Evolutionary conservation across 2,888 invertebrate species (phyloP), one percentile per base, ranked within the genome.

Genomic region (Homarus gammarus): DNA sequence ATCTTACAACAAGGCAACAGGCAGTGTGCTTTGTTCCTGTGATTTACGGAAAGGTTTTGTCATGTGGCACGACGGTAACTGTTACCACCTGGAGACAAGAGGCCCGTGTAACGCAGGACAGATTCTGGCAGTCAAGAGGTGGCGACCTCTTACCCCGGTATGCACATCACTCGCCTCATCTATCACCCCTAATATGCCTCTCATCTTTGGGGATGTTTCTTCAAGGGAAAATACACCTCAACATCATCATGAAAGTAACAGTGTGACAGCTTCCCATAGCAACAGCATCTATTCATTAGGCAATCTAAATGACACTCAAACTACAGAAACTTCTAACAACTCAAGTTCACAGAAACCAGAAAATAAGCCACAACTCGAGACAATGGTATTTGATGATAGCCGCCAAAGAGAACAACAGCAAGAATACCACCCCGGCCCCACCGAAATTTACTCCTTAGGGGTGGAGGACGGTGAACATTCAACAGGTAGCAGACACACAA

Each of bases 21-120:
- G 88, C 33, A 93, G 77, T 92, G 93, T 73, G 92, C 93, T 93
- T 38, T 94, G 94, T 89, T 94, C 94, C 0, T 96, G 96, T 92
- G 95, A 95, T 18, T 94, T 95, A 0, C 95, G 95, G 0, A 94
- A 95, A 0, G 96, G 96, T 0, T 95, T 96, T 93, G 96, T 96
- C 0, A 94, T 95, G 6, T 95, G 95, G 93, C 95, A 96, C 10
- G 90, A 91, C 51, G 91, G 90, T 10, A 70, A 89, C 75, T 93
- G 93, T 88, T 93, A 92, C 90, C 90, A 92, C 27, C 79, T 92
- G 61, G 92, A 92, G 49, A 91, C 91, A 1, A 79, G 88, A 49
- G 93, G 93, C 3, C 93, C 93, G 0, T 93, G 93, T 64, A 78
- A 64, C n/a, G 77, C 81, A 2, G 87, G 86, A 6, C 87, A 91